Conservation (phyloP, 2,113 vertebrate species). For the Catharus bicknelli region DNA sequence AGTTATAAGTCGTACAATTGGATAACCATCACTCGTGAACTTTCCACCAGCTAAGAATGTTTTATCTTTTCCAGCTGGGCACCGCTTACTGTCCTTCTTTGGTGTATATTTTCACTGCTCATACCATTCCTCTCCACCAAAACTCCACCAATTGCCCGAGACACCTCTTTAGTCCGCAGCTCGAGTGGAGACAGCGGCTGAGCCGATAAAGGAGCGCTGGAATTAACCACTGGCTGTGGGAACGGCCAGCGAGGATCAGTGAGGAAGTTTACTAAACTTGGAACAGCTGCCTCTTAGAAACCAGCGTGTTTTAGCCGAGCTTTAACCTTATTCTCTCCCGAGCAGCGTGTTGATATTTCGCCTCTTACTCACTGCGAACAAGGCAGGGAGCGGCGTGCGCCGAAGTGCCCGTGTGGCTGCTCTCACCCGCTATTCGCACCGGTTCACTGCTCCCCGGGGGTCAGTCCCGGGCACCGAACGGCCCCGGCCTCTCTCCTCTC, state of each 20-base stretch:
- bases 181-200: neutral
- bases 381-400: neutral
- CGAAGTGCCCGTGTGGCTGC: neutral
- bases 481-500: neutral
- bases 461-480: neutral
- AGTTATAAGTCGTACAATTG: neutral
- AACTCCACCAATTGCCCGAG: neutral
- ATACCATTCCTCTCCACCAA: neutral
- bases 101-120: neutral
- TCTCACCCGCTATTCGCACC: neutral
- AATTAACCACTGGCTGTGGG: neutral
- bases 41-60: neutral
- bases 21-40: neutral
- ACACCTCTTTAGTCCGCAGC: neutral
- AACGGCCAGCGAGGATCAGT: neutral
- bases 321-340: neutral
- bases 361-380: neutral
- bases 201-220: neutral
- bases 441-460: neutral
- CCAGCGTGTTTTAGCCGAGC: neutral
- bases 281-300: neutral
- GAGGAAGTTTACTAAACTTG: slow-evolving; percentile 8
- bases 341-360: neutral
- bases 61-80: neutral
- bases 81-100: neutral